Evolutionary conservation across 2,797 vertebrate genomes (phyloP).

Genomic region (Falco peregrinus): DNA sequence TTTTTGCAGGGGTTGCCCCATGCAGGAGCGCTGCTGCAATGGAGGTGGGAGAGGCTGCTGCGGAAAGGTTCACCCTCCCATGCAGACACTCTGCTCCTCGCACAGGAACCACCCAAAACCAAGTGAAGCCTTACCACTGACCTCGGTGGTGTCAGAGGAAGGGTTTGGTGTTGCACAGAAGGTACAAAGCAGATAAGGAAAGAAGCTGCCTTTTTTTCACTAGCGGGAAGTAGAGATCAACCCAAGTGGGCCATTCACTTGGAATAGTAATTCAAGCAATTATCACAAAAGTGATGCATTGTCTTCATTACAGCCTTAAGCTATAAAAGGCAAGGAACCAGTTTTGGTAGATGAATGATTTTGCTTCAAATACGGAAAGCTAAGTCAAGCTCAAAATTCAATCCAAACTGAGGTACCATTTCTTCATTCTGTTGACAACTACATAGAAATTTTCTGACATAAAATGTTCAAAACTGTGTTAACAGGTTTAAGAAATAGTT

Average conservation of each 20-base stretch:
- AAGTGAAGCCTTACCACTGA: neutral
- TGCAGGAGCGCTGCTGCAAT: neutral
- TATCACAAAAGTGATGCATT: slow-evolving; percentile 78
- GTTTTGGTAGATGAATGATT: slow-evolving; percentile 72
- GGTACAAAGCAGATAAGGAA: slow-evolving; percentile 41
- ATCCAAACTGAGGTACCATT: neutral
- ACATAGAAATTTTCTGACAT: neutral
- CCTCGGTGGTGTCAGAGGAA: neutral
- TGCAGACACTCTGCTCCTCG: neutral
- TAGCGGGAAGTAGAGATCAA: slow-evolving; percentile 55
- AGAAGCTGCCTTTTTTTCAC: slow-evolving; percentile 62
- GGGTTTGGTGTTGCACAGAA: neutral
- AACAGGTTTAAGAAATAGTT: neutral
- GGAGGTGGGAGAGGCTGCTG: neutral
- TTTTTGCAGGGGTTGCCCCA: neutral
- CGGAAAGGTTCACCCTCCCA: neutral
- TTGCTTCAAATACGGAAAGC: slow-evolving; percentile 72
- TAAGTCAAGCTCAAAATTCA: slow-evolving; percentile 71
- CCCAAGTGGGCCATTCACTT: slow-evolving; percentile 68
- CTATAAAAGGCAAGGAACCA: slow-evolving; percentile 73
- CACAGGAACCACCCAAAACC: neutral
- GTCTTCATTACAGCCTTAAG: slow-evolving; percentile 78
- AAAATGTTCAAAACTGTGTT: neutral
- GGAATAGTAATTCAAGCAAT: slow-evolving; percentile 78
- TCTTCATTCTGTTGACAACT: slow-evolving; percentile 50